A percentile compares a stretch with the other conserved stretches of the same genome.
Evolutionary conservation across 2,888 invertebrate species (phyloP).

Genomic region (Agrenia bidenticulata): DNA sequence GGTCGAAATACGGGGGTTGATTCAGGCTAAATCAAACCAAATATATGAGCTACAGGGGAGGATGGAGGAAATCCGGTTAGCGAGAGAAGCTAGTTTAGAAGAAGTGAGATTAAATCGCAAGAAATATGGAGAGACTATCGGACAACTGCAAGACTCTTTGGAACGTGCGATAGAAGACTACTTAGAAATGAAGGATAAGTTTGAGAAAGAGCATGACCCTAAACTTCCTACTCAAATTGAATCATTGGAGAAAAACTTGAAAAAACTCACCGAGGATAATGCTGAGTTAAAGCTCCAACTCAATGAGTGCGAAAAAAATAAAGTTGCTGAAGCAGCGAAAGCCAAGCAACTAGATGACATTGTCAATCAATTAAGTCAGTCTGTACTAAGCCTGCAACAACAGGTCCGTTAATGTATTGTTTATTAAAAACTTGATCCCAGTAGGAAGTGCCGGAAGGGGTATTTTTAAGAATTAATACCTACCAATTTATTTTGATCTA

Average conservation of each 20-base stretch:
- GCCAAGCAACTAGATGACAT: neutral
- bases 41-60: neutral
- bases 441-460: too few relatives aligned
- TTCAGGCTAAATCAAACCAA: neutral
- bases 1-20: neutral
- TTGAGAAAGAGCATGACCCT: neutral
- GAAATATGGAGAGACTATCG: constrained; percentile 12
- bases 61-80: constrained; percentile 8
- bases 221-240: neutral
- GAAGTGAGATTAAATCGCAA: constrained; percentile 4
- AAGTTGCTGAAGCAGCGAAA: neutral
- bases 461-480: neutral
- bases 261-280: neutral
- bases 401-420: neutral
- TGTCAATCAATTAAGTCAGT: neutral
- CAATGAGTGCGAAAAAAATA: neutral
- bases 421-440: neutral
- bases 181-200: constrained; percentile 1
- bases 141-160: constrained; percentile 1
- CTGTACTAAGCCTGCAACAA: neutral
- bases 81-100: constrained; percentile 17
- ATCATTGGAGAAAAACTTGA: neutral
- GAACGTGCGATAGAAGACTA: neutral
- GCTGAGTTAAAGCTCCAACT: neutral
- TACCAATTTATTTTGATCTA: neutral